These are phyloP conservation scores for Polymixis flavicincta DNA, from an alignment of 2,888 invertebrate species.

Conservation along the genomic window DNA sequence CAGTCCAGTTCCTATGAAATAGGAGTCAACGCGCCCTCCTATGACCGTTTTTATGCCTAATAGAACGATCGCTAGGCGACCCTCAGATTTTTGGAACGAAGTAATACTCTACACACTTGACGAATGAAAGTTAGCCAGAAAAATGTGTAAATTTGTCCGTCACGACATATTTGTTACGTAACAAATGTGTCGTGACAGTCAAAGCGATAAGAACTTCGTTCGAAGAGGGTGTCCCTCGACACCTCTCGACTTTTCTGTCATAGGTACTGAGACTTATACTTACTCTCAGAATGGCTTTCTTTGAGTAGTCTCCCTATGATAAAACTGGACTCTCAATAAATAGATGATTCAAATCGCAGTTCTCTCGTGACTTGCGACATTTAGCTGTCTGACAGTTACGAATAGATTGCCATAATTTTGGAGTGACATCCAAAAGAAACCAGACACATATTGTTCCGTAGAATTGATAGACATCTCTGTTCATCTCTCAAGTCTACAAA, in stretches of 20 bases:
- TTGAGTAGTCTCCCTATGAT: too few relatives aligned
- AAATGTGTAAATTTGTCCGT: background rate
- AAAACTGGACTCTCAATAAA: background rate
- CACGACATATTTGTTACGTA: background rate
- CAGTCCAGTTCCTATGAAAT: background rate
- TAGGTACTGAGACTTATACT: background rate
- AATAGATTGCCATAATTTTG: background rate
- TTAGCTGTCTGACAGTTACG: background rate
- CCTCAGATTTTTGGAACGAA: background rate
- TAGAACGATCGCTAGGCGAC: too few relatives aligned
- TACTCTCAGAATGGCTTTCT: background rate
- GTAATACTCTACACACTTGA: background rate
- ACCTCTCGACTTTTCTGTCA: background rate
- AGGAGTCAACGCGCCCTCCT: background rate
- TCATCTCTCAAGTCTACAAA: too few relatives aligned
- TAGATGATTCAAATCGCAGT: too few relatives aligned
- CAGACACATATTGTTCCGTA: background rate
- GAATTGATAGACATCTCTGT: slow-evolving; percentile 12
- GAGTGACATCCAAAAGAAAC: background rate
- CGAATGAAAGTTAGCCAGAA: background rate
- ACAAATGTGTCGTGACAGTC: background rate
- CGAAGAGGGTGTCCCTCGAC: background rate
- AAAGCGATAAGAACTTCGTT: background rate
- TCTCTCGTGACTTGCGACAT: background rate
- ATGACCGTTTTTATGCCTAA: too few relatives aligned